Evolutionary conservation across 2,113 vertebrate genomes (phyloP), one percentile per base, ranked within the genome.

Genomic region (Trachemys scripta): DNA sequence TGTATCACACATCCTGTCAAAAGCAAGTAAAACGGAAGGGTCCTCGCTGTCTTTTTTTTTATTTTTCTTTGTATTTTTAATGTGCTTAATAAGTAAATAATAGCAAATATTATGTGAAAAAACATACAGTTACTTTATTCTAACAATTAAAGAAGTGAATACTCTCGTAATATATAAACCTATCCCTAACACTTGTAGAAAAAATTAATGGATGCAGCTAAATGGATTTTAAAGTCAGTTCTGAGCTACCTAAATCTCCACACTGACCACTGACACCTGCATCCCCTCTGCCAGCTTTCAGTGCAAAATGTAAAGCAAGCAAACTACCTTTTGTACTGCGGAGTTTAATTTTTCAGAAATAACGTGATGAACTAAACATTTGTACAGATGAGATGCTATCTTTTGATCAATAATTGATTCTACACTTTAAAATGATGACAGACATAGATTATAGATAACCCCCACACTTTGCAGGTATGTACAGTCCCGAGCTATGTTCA

Each of bases 171-270:
- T 38, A 87, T 92, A 59, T 0, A 57, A 59, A 62, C 31, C 27
- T 85, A 42, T 81, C n/a, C 54, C 6, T 22, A 76, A 82, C 54
- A 85, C 29, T 72, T 45, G 65, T 89, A 87, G 91, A 54, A 27
- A 25, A 90, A 87, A 12, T 19, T 24, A 88, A 75, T 24, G 45
- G 54, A 93, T 84, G 12, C 2, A 79, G 50, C 27, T 31, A 49
- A 80, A 25, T 47, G 54, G 92, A 90, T 94, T 94, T 82, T 78
- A 93, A 86, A 89, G 90, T 90, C 79, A 17, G 14, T 76, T 85
- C 20, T 80, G 84, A 96, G 79, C 80, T 94, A 89, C 92, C 93
- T 95, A 94, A 49, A 56, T 85, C 96, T 97, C 95, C 92, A 93
- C 82, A 25, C 88, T 72, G 89, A 88, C 92, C 94, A 86, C 90